phyloP scores from a whole-genome alignment of 2,113 vertebrate species.

The Gopherus evgoodei region DNA sequence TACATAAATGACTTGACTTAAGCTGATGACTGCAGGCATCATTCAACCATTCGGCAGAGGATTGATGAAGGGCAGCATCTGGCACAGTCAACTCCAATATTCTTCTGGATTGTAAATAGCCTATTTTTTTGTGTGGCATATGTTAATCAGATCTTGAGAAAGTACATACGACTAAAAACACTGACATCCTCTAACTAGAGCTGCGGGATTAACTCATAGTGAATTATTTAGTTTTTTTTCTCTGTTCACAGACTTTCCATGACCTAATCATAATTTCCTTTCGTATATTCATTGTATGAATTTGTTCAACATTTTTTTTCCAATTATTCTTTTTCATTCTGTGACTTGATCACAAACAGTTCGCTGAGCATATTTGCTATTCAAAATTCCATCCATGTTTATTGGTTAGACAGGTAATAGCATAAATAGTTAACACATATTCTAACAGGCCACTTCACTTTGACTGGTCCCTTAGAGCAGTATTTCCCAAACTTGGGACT shows the following conservation, averaged over 20 bases:
- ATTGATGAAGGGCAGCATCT: background rate
- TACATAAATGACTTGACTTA: background rate
- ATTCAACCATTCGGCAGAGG: background rate
- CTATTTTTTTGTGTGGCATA: background rate
- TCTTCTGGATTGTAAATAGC: background rate
- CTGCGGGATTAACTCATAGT: background rate
- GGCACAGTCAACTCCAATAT: background rate
- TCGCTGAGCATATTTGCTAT: background rate
- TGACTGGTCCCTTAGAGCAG: background rate
- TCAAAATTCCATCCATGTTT: background rate
- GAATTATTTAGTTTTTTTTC: background rate
- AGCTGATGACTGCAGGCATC: background rate
- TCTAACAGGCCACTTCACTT: background rate
- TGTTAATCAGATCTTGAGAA: background rate
- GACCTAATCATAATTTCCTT: background rate
- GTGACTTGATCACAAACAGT: background rate
- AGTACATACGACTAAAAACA: background rate
- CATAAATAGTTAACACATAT: background rate
- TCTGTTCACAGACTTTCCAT: rapidly evolving
- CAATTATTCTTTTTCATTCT: background rate
- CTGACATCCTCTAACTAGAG: background rate
- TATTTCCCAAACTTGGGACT: too few relatives aligned
- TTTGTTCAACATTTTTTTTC: background rate
- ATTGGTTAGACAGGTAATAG: background rate
- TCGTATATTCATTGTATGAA: background rate